phyloP scores from a whole-genome alignment of 2,113 vertebrate species.

The Sialia sialis region DNA sequence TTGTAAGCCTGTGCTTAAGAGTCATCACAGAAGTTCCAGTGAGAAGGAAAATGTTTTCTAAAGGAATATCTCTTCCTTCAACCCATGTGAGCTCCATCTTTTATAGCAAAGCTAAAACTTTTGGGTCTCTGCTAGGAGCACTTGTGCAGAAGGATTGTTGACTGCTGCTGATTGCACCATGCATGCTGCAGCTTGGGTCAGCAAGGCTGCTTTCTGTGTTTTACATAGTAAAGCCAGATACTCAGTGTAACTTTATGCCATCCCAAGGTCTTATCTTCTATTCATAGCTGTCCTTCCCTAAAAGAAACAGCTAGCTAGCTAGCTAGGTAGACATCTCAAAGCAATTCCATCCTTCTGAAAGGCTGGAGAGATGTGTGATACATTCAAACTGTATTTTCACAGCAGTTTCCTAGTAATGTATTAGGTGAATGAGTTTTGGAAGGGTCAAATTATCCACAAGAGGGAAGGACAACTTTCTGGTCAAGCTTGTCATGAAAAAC shows the following conservation, averaged over 20 bases:
- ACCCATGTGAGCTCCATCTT: background rate
- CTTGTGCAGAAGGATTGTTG: background rate
- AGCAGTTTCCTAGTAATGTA: background rate
- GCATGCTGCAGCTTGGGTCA: background rate
- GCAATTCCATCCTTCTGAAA: background rate
- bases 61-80: background rate
- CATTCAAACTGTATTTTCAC: background rate
- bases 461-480: background rate
- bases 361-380: background rate
- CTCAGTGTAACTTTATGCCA: background rate
- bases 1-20: background rate
- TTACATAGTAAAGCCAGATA: background rate
- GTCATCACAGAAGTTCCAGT: background rate
- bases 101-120: background rate
- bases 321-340: background rate
- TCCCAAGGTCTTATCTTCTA: background rate
- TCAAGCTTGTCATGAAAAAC: background rate
- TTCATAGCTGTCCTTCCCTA: background rate
- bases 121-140: rapidly evolving
- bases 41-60: background rate
- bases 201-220: background rate
- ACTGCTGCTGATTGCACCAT: rapidly evolving
- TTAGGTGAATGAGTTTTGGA: background rate
- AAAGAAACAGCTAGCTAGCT: background rate
- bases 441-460: background rate